A percentile compares a stretch with the other conserved stretches of the same genome.
These are phyloP conservation scores for Daboia siamensis DNA, from an alignment of 2,113 vertebrate genomes.

Conservation along the genomic window DNA sequence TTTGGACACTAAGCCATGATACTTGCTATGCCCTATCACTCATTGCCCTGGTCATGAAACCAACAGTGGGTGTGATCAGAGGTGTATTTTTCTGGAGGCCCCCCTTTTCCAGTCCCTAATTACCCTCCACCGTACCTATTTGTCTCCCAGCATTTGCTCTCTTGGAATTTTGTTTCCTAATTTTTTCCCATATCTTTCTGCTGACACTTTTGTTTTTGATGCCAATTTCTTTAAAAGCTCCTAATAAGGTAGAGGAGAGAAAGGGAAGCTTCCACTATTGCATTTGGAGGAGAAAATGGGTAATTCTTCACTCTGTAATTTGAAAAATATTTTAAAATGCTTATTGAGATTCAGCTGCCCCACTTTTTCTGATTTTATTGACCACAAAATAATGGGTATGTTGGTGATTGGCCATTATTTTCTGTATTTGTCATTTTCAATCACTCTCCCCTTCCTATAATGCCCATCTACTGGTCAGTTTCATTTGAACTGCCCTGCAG, in stretches of 20 bases:
- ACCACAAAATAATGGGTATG: not conserved
- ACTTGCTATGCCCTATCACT: not conserved
- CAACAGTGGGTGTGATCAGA: not conserved
- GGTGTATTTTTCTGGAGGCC: not conserved
- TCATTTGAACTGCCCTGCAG: not conserved
- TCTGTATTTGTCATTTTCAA: not conserved
- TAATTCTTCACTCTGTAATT: not conserved
- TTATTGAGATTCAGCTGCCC: not conserved
- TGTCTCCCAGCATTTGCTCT: not conserved
- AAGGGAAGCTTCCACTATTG: not conserved
- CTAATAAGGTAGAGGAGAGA: not conserved
- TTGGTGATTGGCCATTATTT: not conserved
- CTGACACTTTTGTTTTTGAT: not conserved
- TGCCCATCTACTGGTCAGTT: not conserved
- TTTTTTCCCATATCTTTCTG: not conserved
- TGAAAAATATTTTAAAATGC: not conserved
- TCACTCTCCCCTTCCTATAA: not conserved
- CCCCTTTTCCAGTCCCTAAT: not conserved
- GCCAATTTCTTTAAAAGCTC: not conserved
- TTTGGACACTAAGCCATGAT: not conserved
- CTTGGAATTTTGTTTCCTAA: not conserved
- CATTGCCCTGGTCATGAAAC: not conserved
- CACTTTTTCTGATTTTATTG: not conserved
- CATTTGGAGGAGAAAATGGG: not conserved
- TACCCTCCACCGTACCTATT: not conserved